Conservation (phyloP, 1,140 invertebrate species). For the Drosophila pachea region DNA sequence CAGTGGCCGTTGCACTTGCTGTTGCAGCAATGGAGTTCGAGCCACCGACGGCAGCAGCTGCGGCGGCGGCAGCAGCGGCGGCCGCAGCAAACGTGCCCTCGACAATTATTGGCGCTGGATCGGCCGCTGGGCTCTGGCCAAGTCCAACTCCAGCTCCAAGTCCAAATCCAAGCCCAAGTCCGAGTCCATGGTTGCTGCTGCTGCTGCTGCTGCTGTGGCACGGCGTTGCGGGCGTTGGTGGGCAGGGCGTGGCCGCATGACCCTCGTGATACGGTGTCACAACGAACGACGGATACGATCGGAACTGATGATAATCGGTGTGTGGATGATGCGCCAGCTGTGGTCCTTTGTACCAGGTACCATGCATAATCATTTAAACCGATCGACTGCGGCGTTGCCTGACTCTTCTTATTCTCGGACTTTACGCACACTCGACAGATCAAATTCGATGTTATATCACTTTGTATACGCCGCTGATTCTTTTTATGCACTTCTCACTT, state of each 20-base stretch:
- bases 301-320: slow-evolving; percentile 74
- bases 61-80: slow-evolving; percentile 50
- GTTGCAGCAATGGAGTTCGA: slow-evolving; percentile 16
- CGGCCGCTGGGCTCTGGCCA: slow-evolving; percentile 37
- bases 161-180: slow-evolving; percentile 10
- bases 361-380: slow-evolving; percentile 78
- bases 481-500: background rate
- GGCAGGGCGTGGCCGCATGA: slow-evolving; percentile 63
- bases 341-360: slow-evolving; percentile 78
- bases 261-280: slow-evolving; percentile 74
- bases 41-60: slow-evolving; percentile 46
- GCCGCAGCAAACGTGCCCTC: slow-evolving; percentile 61
- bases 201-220: slow-evolving; percentile 34
- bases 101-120: slow-evolving; percentile 65
- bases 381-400: slow-evolving; percentile 30
- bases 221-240: slow-evolving; percentile 47
- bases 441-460: background rate
- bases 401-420: slow-evolving; percentile 9
- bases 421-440: slow-evolving; percentile 10
- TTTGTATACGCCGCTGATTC: background rate
- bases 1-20: slow-evolving; percentile 8
- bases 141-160: slow-evolving; percentile 27
- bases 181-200: slow-evolving; percentile 30
- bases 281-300: slow-evolving; percentile 76
- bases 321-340: slow-evolving; percentile 78